A percentile compares a stretch with the other conserved stretches of the same genome.
These are phyloP conservation scores for Apoda limacodes DNA, from an alignment of 2,888 invertebrate genomes.

Conservation along the genomic window DNA sequence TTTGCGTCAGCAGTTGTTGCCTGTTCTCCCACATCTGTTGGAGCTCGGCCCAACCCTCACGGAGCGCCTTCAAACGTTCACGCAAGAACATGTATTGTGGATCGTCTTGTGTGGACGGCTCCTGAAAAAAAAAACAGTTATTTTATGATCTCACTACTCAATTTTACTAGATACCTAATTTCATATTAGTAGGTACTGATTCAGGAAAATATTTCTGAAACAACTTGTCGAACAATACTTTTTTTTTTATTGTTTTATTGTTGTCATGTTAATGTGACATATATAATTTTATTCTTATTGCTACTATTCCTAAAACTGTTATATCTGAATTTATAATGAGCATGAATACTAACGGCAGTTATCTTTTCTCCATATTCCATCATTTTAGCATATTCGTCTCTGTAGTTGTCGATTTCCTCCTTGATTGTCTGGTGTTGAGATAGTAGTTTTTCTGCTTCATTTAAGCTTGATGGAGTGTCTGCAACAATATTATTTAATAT, in stretches of 20 bases:
- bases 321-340: too few species aligned
- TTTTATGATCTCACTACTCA: too few species aligned
- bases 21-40: conserved; percentile 99
- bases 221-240: too few species aligned
- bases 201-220: too few species aligned
- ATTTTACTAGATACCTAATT: too few species aligned
- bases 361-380: conserved; percentile 99
- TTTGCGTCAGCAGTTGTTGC: conserved; percentile 93
- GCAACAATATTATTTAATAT: too few species aligned
- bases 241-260: too few species aligned
- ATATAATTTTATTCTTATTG: too few species aligned
- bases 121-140: too few species aligned
- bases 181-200: too few species aligned
- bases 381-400: conserved; percentile 98
- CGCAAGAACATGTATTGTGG: conserved; percentile 99
- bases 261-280: too few species aligned
- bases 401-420: conserved; percentile 99
- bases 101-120: conserved; percentile 90
- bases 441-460: conserved; percentile 96
- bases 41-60: conserved; percentile 99
- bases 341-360: conserved; percentile 77
- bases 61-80: conserved; percentile 96
- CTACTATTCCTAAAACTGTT: too few species aligned
- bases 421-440: conserved; percentile 98
- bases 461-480: conserved; percentile 91